phyloP scores from a whole-genome alignment of 23 tunicate species.

The Ascidia mentula region DNA sequence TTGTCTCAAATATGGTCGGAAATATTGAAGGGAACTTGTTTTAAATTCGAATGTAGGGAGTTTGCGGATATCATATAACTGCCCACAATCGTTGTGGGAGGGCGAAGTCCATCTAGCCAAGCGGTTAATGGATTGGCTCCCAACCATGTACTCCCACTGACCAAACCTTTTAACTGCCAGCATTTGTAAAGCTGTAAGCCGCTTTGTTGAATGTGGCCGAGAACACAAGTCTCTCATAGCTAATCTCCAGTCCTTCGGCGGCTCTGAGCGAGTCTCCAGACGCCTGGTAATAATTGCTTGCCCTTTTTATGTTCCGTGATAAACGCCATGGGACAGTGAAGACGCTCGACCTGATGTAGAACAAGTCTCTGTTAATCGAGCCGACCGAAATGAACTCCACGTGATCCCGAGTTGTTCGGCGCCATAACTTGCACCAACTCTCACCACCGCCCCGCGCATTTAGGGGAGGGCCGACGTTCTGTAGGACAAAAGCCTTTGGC shows the following conservation, averaged over 20 bases:
- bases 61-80: no score
- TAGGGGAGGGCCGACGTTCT: not conserved
- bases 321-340: not conserved
- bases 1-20: no score
- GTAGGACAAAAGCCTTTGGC: not conserved
- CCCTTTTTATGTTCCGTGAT: not conserved
- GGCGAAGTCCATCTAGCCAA: no score
- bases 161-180: no score
- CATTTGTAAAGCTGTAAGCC: not conserved
- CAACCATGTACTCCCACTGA: constrained; percentile 10
- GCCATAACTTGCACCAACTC: not conserved
- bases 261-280: constrained; percentile 1
- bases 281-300: not conserved
- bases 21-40: no score
- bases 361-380: not conserved
- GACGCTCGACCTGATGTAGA: not conserved
- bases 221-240: no score
- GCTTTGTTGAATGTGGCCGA: not conserved
- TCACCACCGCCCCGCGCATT: not conserved
- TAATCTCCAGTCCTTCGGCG: not conserved
- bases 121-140: no score
- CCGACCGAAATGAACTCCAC: not conserved
- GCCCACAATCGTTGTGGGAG: no score
- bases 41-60: no score
- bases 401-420: not conserved